A percentile compares a stretch with the other conserved stretches of the same genome.
Conservation (phyloP, 2,797 vertebrate species). For the Apogon talboti region DNA sequence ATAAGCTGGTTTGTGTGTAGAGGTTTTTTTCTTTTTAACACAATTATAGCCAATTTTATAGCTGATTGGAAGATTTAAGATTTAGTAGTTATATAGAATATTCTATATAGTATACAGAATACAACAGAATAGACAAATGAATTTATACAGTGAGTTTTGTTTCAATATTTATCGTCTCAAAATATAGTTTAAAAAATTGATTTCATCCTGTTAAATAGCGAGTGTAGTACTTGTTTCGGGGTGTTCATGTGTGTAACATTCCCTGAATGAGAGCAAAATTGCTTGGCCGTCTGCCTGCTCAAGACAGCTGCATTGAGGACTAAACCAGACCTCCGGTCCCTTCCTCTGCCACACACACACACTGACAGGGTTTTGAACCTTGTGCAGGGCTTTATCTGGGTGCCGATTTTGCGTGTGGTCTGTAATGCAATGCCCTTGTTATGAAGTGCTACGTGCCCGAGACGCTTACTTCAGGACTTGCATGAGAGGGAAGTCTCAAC, state of each 20-base stretch:
- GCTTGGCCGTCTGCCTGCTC: conserved; percentile 1
- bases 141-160: too few relatives aligned
- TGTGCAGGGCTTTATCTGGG: conserved; percentile 56
- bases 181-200: too few relatives aligned
- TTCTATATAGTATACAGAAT: too few relatives aligned
- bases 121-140: too few relatives aligned
- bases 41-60: too few relatives aligned
- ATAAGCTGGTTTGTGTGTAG: too few relatives aligned
- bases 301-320: conserved; percentile 59
- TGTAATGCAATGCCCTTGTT: conserved; percentile 78
- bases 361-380: conserved; percentile 52
- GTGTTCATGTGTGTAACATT: conserved; percentile 30
- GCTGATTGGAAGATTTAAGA: too few relatives aligned
- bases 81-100: too few relatives aligned
- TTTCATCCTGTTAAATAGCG: not conserved
- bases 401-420: conserved; percentile 78
- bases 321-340: conserved; percentile 34
- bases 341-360: conserved; percentile 50
- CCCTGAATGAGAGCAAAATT: conserved; percentile 11
- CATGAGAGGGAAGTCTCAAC: conserved; percentile 46
- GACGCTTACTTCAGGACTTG: conserved; percentile 65
- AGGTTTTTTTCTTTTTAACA: too few relatives aligned
- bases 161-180: too few relatives aligned
- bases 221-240: not conserved
- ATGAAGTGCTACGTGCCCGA: conserved; percentile 73